Evolutionary conservation across 2,113 vertebrate species (phyloP).

Genomic region (Nerophis lumbriciformis): DNA sequence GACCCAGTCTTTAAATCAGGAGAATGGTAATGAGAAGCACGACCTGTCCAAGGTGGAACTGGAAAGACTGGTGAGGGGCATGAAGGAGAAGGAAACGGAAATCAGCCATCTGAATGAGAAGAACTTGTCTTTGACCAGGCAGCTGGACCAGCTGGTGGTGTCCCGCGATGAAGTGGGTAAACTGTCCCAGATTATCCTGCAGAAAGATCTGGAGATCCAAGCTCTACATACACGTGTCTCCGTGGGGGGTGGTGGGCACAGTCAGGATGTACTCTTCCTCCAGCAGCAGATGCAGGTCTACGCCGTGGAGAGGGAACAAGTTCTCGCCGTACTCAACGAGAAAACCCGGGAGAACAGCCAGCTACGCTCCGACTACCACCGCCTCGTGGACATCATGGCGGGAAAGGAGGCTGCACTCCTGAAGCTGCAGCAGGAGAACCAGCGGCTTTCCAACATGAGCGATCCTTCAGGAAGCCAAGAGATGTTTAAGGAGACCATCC

Average conservation of each 20-base stretch:
- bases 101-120: slow-evolving; percentile 91
- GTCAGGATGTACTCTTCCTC: slow-evolving; percentile 80
- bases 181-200: slow-evolving; percentile 85
- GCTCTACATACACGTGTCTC: slow-evolving; percentile 83
- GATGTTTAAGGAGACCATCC: slow-evolving; percentile 95
- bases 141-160: slow-evolving; percentile 82
- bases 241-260: slow-evolving; percentile 65
- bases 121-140: slow-evolving; percentile 82
- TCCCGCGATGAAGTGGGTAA: slow-evolving; percentile 88
- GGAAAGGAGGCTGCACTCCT: slow-evolving; percentile 86
- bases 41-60: slow-evolving; percentile 94
- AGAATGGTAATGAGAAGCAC: slow-evolving; percentile 92
- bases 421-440: slow-evolving; percentile 90
- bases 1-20: slow-evolving; percentile 80
- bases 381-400: slow-evolving; percentile 87
- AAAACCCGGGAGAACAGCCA: slow-evolving; percentile 93
- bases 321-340: slow-evolving; percentile 88
- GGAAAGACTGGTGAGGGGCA: slow-evolving; percentile 83
- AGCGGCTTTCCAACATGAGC: slow-evolving; percentile 73
- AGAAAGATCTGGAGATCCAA: slow-evolving; percentile 93
- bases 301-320: slow-evolving; percentile 83
- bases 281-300: slow-evolving; percentile 92
- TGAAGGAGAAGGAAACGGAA: slow-evolving; percentile 91
- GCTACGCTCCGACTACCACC: slow-evolving; percentile 86
- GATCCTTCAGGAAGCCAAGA: slow-evolving; percentile 86